Evolutionary conservation across 2,888 invertebrate species (phyloP), one percentile per base, ranked within the genome.

Genomic region (Bombylius major): DNA sequence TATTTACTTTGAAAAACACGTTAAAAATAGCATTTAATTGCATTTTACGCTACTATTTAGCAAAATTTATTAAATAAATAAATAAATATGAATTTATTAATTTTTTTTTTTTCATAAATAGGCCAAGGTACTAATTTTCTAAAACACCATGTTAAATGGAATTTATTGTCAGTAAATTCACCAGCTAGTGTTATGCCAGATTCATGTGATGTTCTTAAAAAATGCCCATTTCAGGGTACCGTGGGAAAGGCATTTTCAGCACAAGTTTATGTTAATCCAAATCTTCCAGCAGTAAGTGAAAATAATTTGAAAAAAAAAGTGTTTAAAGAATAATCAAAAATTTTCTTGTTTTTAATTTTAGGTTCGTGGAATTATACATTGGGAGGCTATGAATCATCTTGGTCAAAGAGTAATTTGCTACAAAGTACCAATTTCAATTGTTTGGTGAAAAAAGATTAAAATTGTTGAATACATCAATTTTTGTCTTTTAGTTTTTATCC

Each of bases 121-220:
- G 71, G 66, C 14, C 65, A 62, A 13, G 62, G 67, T 11, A 69
- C 66, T 5, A 60, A 61, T 32, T 70, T 65, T 51, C 54, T 72
- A 7, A 71, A 67, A 57, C 71, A 71, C 53, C 62, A 62, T 31
- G 71, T 70, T 4, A 65, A 66, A 47, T 71, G 72, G 72, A 61
- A 70, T 7, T 68, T 72, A 23, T 70, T 66, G 58, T 64, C 64
- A 34, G 55, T 71, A 5, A 69, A 66, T 56, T 66, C 65, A 0
- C 50, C 62, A 31, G 71, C 72, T 14, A 57, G 56, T 23, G 72
- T 71, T 32, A 64, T 65, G 12, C 72, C 72, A 9, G 71, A 71
- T 62, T 68, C 69, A 4, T 71, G 72, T 44, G 67, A 69, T 57
- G 69, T 67, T 13, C 59, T 66, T 51, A 65, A 68, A 33, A 56